These are phyloP conservation scores for Cladopsammia gracilis DNA, from an alignment of 64 coral and sea anemone genomes.

Conservation along the genomic window DNA sequence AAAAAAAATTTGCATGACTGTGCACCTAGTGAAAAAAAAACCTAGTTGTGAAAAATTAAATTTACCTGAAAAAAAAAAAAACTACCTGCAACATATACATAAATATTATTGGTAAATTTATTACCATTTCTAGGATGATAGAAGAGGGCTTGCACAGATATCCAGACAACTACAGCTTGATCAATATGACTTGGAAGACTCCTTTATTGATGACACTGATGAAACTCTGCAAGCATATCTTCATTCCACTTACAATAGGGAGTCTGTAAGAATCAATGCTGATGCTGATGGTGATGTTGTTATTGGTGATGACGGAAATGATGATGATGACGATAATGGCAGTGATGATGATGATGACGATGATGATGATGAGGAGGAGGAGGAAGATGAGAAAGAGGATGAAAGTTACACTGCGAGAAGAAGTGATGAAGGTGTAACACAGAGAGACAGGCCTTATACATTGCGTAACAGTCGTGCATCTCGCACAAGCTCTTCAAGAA, in stretches of 20 bases:
- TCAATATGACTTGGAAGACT: conserved; percentile 72
- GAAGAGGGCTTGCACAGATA: not conserved
- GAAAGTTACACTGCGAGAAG: too few species aligned
- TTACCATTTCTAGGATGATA: not conserved
- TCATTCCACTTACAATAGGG: not conserved
- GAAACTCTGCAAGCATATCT: conserved; percentile 20
- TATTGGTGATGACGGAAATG: not conserved
- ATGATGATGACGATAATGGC: conserved; percentile 8
- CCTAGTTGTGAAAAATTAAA: too few species aligned
- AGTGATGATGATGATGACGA: not conserved
- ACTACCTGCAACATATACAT: too few species aligned
- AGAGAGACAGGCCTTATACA: conserved; percentile 4
- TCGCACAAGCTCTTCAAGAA: conserved; percentile 6
- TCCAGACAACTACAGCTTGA: conserved; percentile 35
- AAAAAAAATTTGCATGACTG: too few species aligned
- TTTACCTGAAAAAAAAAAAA: too few species aligned
- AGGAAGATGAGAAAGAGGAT: not conserved
- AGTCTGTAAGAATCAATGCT: not conserved
- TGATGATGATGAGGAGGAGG: not conserved
- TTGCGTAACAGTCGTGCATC: not conserved
- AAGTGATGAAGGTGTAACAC: not conserved
- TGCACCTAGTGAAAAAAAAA: too few species aligned
- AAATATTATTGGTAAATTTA: too few species aligned
- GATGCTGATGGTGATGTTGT: not conserved
- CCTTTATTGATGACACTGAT: conserved; percentile 63